Base-by-base conservation (phyloP, 2,113 vertebrate species). In the Pagrus major region DNA sequence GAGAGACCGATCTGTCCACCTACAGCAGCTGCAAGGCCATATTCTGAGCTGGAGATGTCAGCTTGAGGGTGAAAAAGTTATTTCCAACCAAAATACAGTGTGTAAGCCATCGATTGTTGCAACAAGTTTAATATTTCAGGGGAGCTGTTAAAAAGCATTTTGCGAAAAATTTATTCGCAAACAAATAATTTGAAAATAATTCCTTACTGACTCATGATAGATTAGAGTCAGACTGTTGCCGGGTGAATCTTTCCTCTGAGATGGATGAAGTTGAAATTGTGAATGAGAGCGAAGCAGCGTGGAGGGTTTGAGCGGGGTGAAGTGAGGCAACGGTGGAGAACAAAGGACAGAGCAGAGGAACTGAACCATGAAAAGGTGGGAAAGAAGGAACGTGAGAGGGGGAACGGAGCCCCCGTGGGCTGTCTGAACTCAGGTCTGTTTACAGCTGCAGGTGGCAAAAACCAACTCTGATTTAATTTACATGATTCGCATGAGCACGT, bases 371-470 rank as follows among this genome's bases (percentile, higher is more conserved):
- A 76, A 86, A 63, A 25, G 55, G 55, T 41, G 25, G 56, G 21
- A 54, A 23, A 20, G 69, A 39, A 0, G 31, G 20, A 5, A 20
- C 20, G 2, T 3, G 1, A 12, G 33, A 5, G n/a, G 11, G 29
- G 51, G 20, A 18, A 12, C 12, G 60, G 69, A 55, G 35, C 70
- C 29, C 72, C 70, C 11, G 55, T 65, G 77, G 74, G 49, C 42
- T 20, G 72, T 79, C 78, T 83, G 56, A 83, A 60, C 66, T 52
- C 63, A 25, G 29, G 60, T 70, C 79, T 82, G 59, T 81, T 87
- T 84, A 79, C 79, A 66, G 41, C 74, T 55, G 63, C 46, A 65
- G 74, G 71, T 46, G 78, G 73, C 47, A 71, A 72, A 44, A 78
- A 78, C 58, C 73, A 84, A 27, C 81, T 72, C 71, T 42, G 78